Evolutionary conservation across 2,888 invertebrate genomes (phyloP), one percentile per base, ranked within the genome.

Genomic region (Scaptomyza parva): DNA sequence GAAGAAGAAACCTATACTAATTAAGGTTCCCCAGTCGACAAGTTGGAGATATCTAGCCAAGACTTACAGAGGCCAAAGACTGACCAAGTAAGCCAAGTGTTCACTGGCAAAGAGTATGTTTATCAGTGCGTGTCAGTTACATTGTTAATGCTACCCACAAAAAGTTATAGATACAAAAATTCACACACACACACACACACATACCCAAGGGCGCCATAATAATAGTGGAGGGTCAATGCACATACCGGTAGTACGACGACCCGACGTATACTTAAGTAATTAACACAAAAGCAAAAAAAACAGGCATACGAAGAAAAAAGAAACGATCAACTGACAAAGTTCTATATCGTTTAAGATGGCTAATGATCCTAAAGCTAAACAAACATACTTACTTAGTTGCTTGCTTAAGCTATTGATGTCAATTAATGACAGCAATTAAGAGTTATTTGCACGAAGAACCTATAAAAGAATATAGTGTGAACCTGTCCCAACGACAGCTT

Each of bases 141-240:
- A 39, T 24, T 40, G 43, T 24, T 17, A 3, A 17, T 17, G 9
- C 17, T 37, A 14, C 14, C 35, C 35, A 35, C 7, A 35, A 7
- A 35, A 12, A n/a, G 28, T 12, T 33, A 33, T 18, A n/a, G 12
- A 7, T n/a, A 17, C 17, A 28, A 11, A 20, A 12, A 45, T 26
- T 26, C 28, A 41, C 30, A 57, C 26, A 40, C 9, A 54, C 51
- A 61, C 22, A 22, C 22, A 22, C 22, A 22, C 5, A 22, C 22
- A 17, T 12, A 9, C 47, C 76, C 60, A 64, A 68, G 58, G 64
- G 71, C 62, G 44, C 17, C 43, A 35, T 47, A 55, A 22, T 57
- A 50, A 50, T 66, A 39, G 54, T 53, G 50, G 55, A 66, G 59
- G 77, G 76, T 76, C 73, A 76, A 73, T 67, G 76, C 63, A 77